These are phyloP conservation scores for Charanyca ferruginea DNA, from an alignment of 2,888 invertebrate species.

Conservation along the genomic window DNA sequence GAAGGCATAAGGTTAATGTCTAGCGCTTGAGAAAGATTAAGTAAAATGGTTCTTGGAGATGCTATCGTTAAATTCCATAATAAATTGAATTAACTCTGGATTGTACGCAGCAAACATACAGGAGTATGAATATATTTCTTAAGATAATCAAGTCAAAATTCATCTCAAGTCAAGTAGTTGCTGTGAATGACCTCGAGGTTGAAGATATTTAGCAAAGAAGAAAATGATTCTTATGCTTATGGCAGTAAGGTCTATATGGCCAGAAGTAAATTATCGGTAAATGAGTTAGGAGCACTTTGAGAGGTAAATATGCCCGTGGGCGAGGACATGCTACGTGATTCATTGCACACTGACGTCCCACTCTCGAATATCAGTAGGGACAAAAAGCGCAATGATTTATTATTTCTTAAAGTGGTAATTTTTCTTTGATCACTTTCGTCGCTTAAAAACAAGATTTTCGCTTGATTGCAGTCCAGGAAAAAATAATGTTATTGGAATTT, in stretches of 20 bases:
- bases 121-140: conserved; percentile 62
- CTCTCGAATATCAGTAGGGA: conserved; percentile 71
- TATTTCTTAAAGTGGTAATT: conserved; percentile 64
- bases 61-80: conserved; percentile 1
- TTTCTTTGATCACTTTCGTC: conserved; percentile 61
- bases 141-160: conserved; percentile 69
- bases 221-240: conserved; percentile 69
- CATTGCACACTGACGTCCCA: conserved; percentile 81
- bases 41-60: not conserved
- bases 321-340: conserved; percentile 83
- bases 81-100: conserved; percentile 32
- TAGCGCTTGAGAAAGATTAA: not conserved
- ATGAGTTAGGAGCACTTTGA: conserved; percentile 76
- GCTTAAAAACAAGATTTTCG: conserved; percentile 44
- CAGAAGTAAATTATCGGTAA: conserved; percentile 62
- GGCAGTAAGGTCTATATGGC: conserved; percentile 71
- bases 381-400: conserved; percentile 74
- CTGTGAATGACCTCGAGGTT: conserved; percentile 80
- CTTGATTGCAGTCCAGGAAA: conserved; percentile 54
- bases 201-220: conserved; percentile 47
- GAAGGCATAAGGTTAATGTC: conserved; percentile 10
- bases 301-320: conserved; percentile 84
- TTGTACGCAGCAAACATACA: conserved; percentile 22
- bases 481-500: conserved; percentile 46
- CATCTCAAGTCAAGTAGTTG: conserved; percentile 71